These are phyloP conservation scores for Oncorhynchus kisutch DNA, from an alignment of 2,113 vertebrate genomes.

Conservation along the genomic window DNA sequence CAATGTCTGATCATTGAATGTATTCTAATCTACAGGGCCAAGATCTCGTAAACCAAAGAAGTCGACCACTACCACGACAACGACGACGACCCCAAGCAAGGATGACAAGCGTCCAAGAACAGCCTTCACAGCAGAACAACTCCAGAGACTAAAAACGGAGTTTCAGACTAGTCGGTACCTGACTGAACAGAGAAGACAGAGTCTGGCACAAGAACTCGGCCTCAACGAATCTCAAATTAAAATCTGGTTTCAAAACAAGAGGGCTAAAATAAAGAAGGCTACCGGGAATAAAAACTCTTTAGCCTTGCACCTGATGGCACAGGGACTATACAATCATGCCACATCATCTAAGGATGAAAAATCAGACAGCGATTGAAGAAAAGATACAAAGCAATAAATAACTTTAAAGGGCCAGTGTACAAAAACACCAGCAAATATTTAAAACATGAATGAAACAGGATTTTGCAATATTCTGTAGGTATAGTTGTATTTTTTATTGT, in stretches of 20 bases:
- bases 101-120: conserved; percentile 89
- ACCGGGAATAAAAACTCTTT: conserved; percentile 81
- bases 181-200: conserved; percentile 84
- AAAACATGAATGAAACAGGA: conserved; percentile 64
- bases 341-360: conserved; percentile 81
- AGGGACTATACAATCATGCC: conserved; percentile 89
- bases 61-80: conserved; percentile 53
- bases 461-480: conserved; percentile 66
- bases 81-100: conserved; percentile 58
- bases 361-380: conserved; percentile 86
- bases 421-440: conserved; percentile 83
- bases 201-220: conserved; percentile 81
- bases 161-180: conserved; percentile 89
- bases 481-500: too few species aligned
- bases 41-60: conserved; percentile 93
- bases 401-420: conserved; percentile 79
- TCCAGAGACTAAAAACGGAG: conserved; percentile 83
- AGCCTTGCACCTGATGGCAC: conserved; percentile 85
- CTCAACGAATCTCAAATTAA: conserved; percentile 92
- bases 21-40: conserved; percentile 75
- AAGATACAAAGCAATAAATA: conserved; percentile 80
- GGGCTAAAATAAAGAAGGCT: conserved; percentile 90
- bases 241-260: conserved; percentile 94
- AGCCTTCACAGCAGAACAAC: conserved; percentile 86
- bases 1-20: conserved; percentile 5